These are phyloP conservation scores for Eurytoma adleriae DNA, from an alignment of 2,888 invertebrate species.

Conservation along the genomic window DNA sequence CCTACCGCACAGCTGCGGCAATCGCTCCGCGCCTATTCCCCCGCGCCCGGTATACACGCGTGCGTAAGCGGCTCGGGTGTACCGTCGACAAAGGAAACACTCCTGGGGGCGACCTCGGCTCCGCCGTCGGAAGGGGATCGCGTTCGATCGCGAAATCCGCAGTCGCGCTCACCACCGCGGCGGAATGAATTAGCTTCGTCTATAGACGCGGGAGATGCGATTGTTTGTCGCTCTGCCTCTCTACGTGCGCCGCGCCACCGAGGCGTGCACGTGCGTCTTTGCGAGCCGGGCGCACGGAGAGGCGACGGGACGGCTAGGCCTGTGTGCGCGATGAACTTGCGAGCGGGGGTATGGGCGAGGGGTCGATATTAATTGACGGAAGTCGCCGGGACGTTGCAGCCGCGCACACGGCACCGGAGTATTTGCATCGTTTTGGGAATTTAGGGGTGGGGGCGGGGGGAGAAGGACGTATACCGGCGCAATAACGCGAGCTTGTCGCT, in stretches of 20 bases:
- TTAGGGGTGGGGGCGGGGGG: neutral
- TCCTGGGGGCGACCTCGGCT: neutral
- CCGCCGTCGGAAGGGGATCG: neutral
- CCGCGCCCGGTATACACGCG: too few relatives aligned
- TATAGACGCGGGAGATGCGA: too few relatives aligned
- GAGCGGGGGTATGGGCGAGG: neutral
- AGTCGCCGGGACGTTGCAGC: neutral
- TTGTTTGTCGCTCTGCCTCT: too few relatives aligned
- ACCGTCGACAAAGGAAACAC: neutral
- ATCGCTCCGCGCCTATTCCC: too few relatives aligned
- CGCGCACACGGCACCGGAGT: neutral
- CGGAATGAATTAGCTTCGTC: too few relatives aligned
- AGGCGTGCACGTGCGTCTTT: too few relatives aligned
- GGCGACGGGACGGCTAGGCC: neutral
- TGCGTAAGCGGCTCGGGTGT: too few relatives aligned
- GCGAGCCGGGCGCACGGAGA: neutral
- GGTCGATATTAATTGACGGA: constrained; percentile 39
- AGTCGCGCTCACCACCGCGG: neutral
- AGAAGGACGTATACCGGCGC: neutral
- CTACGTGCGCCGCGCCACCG: too few relatives aligned
- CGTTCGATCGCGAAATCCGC: constrained; percentile 20
- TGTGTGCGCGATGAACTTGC: neutral
- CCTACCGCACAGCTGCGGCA: too few relatives aligned
- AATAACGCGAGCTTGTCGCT: neutral
- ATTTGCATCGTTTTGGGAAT: constrained; percentile 26